Evolutionary conservation across 2,113 vertebrate genomes (phyloP), one percentile per base, ranked within the genome.

Genomic region (Illadopsis cleaveri): DNA sequence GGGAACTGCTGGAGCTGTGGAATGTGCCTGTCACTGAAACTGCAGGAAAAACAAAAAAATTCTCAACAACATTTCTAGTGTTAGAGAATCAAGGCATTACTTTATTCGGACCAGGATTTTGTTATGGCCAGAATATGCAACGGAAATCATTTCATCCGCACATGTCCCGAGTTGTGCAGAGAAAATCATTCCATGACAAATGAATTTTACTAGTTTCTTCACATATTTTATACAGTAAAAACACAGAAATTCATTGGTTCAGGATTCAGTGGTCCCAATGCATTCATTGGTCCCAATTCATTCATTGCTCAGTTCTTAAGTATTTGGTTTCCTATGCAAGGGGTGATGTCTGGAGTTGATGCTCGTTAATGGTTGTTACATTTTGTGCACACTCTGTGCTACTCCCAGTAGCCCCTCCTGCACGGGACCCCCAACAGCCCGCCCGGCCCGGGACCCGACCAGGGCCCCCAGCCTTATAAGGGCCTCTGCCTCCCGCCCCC

Each of bases 351-450:
- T 23, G 18, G n/a, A 54, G 23, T 0, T 33, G 57, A 10, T 15
- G 68, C 2, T 62, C 27, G 0, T 27, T 28, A 7, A 9, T 6
- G 27, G 27, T 45, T 6, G 18, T 53, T 45, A 45, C 7, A 3
- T 12, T 35, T 31, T 14, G 66, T 31, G 38, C 9, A 21, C 19
- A 27, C 45, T 35, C 33, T 44, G 66, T 14, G 14, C 38, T 38
- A 4, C 5, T 27, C 17, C 27, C 33, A 44, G 68, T 1, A 24
- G 30, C 21, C 18, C 14, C 11, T 40, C 75, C 65, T 5, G 48
- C 38, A 23, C 0, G 38, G 38, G 10, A 19, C 16, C 50, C 15
- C 44, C 0, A 1, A 4, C 4, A 5, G 54, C 22, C 20, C 5
- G 8, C 35, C 30, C 9, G 17, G 23, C 8, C n/a, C 45, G 15